Percentiles rank a stretch among this genome's conserved stretches.
Evolutionary conservation across 2,113 vertebrate species (phyloP).

Genomic region (Syngnathus typhle): DNA sequence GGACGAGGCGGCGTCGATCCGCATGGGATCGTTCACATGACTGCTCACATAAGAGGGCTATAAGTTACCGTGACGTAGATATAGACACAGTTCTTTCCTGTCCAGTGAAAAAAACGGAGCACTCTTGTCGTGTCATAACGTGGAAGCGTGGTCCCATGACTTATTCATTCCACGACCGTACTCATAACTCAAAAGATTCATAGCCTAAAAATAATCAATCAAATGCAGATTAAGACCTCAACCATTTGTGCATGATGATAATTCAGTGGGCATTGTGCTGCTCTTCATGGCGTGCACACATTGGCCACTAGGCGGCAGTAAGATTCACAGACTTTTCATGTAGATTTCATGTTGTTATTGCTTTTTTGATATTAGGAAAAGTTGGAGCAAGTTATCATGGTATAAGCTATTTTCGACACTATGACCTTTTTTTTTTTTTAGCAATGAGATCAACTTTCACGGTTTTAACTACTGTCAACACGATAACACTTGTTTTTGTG

Average conservation of each 20-base stretch:
- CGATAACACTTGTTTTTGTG: too few species aligned
- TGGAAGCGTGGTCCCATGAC: not conserved
- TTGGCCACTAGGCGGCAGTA: not conserved
- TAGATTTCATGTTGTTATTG: too few species aligned
- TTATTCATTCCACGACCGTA: not conserved
- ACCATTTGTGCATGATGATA: not conserved
- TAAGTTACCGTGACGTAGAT: not conserved
- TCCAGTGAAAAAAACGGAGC: not conserved
- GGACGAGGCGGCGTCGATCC: conserved; percentile 44
- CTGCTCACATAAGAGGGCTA: not conserved
- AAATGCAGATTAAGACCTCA: too few species aligned
- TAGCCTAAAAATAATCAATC: too few species aligned
- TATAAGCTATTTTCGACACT: too few species aligned
- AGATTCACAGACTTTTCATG: not conserved
- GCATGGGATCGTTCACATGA: not conserved
- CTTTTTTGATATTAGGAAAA: too few species aligned
- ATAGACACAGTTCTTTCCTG: not conserved
- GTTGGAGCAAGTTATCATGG: too few species aligned
- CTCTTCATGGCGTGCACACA: not conserved
- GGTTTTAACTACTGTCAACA: too few species aligned
- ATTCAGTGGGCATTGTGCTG: not conserved
- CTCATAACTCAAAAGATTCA: too few species aligned
- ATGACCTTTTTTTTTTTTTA: too few species aligned
- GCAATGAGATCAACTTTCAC: too few species aligned
- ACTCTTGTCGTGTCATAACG: not conserved